Conservation (phyloP, 2,113 vertebrate genomes). For the Psettodes erumei region DNA sequence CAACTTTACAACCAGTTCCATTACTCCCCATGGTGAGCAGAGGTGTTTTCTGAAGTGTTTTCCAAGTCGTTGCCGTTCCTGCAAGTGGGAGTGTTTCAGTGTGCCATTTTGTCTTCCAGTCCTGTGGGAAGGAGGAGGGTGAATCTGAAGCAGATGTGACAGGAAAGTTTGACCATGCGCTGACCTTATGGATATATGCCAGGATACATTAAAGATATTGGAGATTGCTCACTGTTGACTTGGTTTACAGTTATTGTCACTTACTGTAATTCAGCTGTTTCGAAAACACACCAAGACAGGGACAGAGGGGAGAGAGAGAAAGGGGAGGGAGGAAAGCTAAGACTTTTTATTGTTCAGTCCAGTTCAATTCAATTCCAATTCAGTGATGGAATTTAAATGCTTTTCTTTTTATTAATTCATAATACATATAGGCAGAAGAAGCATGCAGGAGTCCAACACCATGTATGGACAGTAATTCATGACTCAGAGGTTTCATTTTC, state of each 20-base stretch:
- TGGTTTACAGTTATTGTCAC: conserved; percentile 24
- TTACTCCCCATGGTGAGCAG: not conserved
- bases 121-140: not conserved
- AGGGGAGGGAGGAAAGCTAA: not conserved
- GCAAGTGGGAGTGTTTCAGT: not conserved
- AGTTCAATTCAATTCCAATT: no score
- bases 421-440: not conserved
- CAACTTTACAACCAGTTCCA: conserved; percentile 9
- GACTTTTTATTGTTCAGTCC: not conserved
- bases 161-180: not conserved
- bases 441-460: not conserved
- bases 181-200: conserved; percentile 1
- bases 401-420: not conserved
- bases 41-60: conserved; percentile 18
- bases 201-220: conserved; percentile 13
- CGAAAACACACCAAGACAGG: not conserved
- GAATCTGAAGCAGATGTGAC: not conserved
- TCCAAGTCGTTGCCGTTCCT: not conserved
- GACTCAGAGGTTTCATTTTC: not conserved
- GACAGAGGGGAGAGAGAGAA: not conserved
- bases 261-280: not conserved
- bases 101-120: not conserved
- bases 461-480: not conserved
- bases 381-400: not conserved
- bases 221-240: conserved; percentile 10